These are phyloP conservation scores for Grammomys surdaster DNA, from an alignment of 2,113 vertebrate species.

Conservation along the genomic window DNA sequence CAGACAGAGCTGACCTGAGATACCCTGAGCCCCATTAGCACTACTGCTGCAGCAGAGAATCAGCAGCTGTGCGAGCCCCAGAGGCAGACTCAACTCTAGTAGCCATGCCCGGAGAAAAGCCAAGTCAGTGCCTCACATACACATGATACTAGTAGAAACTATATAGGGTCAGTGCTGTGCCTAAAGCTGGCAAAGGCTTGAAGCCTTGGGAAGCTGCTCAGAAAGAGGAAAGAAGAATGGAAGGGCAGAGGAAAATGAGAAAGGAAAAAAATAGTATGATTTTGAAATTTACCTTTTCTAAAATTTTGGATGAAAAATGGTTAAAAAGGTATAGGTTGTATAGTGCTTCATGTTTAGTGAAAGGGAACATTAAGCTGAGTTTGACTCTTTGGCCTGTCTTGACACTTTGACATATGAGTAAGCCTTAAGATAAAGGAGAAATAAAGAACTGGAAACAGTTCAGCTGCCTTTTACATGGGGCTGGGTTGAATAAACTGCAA, in stretches of 20 bases:
- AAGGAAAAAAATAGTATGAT: background rate
- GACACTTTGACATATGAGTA: background rate
- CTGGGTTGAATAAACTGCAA: background rate
- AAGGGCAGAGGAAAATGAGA: background rate
- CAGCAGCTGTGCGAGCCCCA: background rate
- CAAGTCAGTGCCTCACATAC: background rate
- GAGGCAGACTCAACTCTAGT: background rate
- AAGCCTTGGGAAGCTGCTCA: background rate
- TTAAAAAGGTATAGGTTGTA: background rate
- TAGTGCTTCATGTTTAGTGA: background rate
- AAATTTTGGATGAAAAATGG: background rate
- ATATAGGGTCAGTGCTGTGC: background rate
- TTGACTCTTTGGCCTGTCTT: background rate
- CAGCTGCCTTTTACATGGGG: background rate
- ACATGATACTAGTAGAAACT: background rate
- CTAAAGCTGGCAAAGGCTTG: background rate
- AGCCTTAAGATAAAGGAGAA: background rate
- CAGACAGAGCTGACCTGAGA: background rate
- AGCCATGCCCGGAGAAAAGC: background rate
- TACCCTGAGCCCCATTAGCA: background rate
- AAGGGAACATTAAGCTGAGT: background rate
- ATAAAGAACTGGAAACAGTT: constrained; percentile 1
- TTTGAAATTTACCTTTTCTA: background rate
- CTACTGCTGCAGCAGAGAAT: background rate
- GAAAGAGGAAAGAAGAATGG: background rate